These are phyloP conservation scores for Todiramphus saurophagus DNA, from an alignment of 2,113 vertebrate genomes.

Conservation along the genomic window DNA sequence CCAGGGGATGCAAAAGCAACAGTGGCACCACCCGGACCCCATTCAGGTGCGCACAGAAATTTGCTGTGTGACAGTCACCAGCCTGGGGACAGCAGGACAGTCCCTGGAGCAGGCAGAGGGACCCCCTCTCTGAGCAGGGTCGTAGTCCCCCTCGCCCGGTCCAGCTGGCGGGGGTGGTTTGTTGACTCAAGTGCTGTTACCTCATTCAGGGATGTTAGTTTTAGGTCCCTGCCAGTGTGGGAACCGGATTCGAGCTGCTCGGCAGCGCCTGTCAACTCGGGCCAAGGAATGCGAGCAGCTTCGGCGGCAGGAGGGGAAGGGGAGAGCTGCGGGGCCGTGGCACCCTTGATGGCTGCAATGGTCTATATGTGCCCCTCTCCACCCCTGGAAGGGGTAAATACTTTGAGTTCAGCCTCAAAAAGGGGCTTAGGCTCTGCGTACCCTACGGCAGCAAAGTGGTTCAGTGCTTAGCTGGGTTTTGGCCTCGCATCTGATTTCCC, in stretches of 20 bases:
- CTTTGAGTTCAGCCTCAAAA: not conserved
- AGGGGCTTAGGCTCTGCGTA: not conserved
- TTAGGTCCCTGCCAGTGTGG: conserved; percentile 65
- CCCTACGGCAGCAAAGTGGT: accelerated
- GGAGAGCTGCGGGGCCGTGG: not conserved
- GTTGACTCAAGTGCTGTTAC: conserved; percentile 64
- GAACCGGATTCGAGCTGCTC: conserved; percentile 57
- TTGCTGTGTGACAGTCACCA: accelerated
- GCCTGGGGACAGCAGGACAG: not conserved
- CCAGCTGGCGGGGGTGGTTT: not conserved
- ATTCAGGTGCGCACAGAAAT: too few species aligned
- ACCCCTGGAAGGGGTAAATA: not conserved
- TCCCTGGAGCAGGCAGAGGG: not conserved
- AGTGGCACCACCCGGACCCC: accelerated
- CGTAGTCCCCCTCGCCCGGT: not conserved
- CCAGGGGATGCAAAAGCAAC: not conserved
- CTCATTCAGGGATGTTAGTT: conserved; percentile 68
- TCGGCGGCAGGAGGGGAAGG: not conserved
- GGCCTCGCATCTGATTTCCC: not conserved
- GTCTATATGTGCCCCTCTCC: not conserved
- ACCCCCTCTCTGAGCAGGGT: not conserved
- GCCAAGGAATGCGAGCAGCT: conserved; percentile 50
- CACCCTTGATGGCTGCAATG: not conserved
- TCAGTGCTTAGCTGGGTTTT: not conserved
- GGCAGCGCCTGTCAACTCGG: conserved; percentile 37